phyloP scores from a whole-genome alignment of 2,797 vertebrate genomes.

The Diplodus puntazzo region DNA sequence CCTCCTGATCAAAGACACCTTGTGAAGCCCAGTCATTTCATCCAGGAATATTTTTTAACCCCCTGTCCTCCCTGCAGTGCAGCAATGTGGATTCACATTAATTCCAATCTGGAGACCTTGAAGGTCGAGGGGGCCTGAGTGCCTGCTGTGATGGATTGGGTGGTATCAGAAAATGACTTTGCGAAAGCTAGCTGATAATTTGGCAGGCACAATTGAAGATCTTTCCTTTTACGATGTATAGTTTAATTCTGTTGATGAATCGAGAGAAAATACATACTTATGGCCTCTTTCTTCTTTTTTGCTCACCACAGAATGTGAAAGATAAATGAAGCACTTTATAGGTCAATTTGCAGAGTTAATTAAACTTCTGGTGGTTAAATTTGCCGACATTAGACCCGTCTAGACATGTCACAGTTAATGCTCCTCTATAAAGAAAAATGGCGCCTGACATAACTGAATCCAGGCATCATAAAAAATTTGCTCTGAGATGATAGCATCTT shows the following conservation, averaged over 20 bases:
- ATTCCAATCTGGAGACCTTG: constrained; percentile 62
- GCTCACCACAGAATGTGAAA: constrained; percentile 52
- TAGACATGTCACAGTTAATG: constrained; percentile 70
- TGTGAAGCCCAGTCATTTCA: constrained; percentile 65
- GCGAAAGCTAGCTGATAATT: constrained; percentile 39
- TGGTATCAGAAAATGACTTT: constrained; percentile 69
- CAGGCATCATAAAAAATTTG: constrained; percentile 43
- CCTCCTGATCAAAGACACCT: constrained; percentile 80
- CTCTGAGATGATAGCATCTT: constrained; percentile 30
- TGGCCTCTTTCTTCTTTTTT: constrained; percentile 21
- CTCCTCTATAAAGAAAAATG: constrained; percentile 61
- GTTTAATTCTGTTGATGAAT: constrained; percentile 48
- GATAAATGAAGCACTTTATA: constrained; percentile 77
- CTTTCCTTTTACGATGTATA: constrained; percentile 13
- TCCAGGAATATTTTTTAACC: constrained; percentile 60
- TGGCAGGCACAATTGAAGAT: constrained; percentile 18
- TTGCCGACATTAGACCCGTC: constrained; percentile 66
- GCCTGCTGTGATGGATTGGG: constrained; percentile 12
- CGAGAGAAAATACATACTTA: constrained; percentile 18
- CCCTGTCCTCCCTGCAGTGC: constrained; percentile 52
- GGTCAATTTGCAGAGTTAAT: constrained; percentile 74
- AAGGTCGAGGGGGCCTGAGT: constrained; percentile 53
- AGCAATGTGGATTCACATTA: constrained; percentile 61
- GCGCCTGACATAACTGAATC: constrained; percentile 59
- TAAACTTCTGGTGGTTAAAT: constrained; percentile 71